Conservation (phyloP, 1,140 invertebrate genomes). For the Daktulosphaira vitifoliae region DNA sequence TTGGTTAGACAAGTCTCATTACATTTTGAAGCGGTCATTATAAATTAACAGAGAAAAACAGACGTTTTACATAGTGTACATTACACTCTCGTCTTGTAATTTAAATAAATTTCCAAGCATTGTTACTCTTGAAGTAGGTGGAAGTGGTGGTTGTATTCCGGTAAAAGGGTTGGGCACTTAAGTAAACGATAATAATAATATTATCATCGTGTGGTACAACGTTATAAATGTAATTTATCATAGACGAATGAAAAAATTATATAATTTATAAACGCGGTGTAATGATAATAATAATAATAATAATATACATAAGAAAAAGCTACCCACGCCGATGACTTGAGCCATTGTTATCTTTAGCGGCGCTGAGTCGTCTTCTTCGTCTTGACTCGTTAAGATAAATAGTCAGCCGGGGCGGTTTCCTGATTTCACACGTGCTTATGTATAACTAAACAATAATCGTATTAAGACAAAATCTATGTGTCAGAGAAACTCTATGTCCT, state of each 20-base stretch:
- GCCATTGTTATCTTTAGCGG: slow-evolving; percentile 18
- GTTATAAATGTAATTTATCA: slow-evolving; percentile 29
- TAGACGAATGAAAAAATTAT: slow-evolving; percentile 6
- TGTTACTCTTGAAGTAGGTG: no score
- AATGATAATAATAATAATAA: slow-evolving; percentile 5
- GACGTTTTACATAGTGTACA: no score
- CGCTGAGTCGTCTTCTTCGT: slow-evolving; percentile 1
- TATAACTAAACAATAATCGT: slow-evolving; percentile 16
- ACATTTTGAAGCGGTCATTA: no score
- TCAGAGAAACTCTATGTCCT: not conserved
- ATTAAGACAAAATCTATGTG: not conserved
- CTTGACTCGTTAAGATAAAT: not conserved
- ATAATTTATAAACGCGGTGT: not conserved
- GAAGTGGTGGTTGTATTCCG: no score
- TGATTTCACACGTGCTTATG: not conserved
- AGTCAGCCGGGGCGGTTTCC: not conserved
- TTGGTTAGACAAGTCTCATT: no score
- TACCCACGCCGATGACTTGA: slow-evolving; percentile 12
- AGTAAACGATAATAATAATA: not conserved
- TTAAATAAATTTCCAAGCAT: slow-evolving; percentile 19
- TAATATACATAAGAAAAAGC: not conserved
- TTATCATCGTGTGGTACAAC: not conserved
- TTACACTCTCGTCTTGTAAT: no score
- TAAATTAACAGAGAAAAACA: no score
- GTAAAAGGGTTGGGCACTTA: not conserved